A percentile compares a stretch with the other conserved stretches of the same genome.
phyloP scores from a whole-genome alignment of 2,113 vertebrate genomes.

The Brienomyrus longianalis region DNA sequence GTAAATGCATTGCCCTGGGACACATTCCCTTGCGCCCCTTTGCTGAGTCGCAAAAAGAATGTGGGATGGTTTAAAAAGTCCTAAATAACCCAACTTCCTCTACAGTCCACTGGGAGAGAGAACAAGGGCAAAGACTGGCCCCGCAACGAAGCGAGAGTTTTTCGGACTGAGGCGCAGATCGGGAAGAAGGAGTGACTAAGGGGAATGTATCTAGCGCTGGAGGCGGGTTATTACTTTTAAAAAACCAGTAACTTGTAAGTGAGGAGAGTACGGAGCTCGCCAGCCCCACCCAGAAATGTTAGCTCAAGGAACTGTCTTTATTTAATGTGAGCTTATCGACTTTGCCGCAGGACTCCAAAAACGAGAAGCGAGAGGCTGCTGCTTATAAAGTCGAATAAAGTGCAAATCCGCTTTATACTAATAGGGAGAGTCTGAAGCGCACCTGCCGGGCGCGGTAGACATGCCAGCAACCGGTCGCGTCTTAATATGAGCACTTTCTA shows the following conservation, averaged over 20 bases:
- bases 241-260: neutral
- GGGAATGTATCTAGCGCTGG: neutral
- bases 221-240: neutral
- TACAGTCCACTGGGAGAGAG: neutral
- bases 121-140: neutral
- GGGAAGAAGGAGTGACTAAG: neutral
- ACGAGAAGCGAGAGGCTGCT: neutral
- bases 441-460: neutral
- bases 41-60: slow-evolving; percentile 41
- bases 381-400: neutral
- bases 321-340: neutral
- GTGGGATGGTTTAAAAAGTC: slow-evolving; percentile 33
- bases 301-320: neutral
- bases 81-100: slow-evolving; percentile 21
- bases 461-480: neutral
- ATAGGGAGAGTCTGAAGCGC: neutral
- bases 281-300: neutral
- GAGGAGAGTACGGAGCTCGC: neutral
- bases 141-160: neutral
- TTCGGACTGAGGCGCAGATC: neutral
- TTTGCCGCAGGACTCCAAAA: neutral
- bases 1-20: neutral
- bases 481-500: neutral
- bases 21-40: neutral
- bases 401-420: neutral